A percentile compares a stretch with the other conserved stretches of the same genome.
Conservation (phyloP, 2,888 invertebrate species). For the Acheta domesticus region DNA sequence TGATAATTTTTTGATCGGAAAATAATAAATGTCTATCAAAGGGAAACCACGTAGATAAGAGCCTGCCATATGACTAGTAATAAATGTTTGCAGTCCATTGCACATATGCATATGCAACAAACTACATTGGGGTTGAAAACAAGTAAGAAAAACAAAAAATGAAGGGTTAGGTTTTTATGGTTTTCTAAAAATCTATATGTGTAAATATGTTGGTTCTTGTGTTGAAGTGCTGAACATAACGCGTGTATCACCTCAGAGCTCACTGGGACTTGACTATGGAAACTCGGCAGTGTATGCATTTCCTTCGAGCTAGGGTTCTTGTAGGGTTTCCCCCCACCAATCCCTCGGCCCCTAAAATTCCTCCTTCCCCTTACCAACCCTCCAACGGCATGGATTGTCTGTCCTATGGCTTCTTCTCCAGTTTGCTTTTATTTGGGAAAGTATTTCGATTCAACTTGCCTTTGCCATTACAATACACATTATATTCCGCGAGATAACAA, state of each 20-base stretch:
- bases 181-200: too few relatives aligned
- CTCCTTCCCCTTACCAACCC: neutral
- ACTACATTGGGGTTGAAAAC: neutral
- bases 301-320: neutral
- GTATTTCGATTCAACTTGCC: constrained; percentile 11
- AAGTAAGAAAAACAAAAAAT: too few relatives aligned
- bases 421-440: constrained; percentile 12
- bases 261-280: neutral
- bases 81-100: too few relatives aligned
- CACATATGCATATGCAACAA: too few relatives aligned
- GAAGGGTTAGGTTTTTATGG: too few relatives aligned
- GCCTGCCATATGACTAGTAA: too few relatives aligned
- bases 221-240: neutral
- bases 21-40: too few relatives aligned
- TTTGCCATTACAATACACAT: too few relatives aligned
- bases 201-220: too few relatives aligned
- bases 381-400: neutral
- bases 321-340: constrained; percentile 21
- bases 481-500: too few relatives aligned
- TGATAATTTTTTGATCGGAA: too few relatives aligned
- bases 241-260: neutral
- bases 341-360: neutral
- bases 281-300: neutral
- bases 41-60: too few relatives aligned
- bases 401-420: constrained; percentile 24